Evolutionary conservation across 2,797 vertebrate genomes (phyloP).

Genomic region (Eremophila alpestris): DNA sequence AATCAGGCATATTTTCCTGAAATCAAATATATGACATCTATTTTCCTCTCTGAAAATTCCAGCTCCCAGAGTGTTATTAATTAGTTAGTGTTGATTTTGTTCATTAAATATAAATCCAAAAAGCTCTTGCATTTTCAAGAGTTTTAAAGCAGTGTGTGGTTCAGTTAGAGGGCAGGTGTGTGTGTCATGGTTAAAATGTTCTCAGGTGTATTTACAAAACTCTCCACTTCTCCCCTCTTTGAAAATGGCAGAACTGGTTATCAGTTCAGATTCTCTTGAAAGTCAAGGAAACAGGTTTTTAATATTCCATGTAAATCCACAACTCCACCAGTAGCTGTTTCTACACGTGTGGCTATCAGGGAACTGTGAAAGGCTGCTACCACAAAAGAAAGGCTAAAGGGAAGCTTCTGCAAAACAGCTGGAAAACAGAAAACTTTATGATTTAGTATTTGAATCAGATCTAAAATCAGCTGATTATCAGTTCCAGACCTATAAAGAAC

Average conservation of each 20-base stretch:
- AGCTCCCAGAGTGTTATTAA: not conserved
- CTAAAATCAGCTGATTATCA: not conserved
- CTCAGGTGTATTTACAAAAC: not conserved
- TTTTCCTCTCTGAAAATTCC: not conserved
- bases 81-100: not conserved
- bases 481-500: not conserved
- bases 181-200: not conserved
- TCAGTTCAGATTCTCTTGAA: not conserved
- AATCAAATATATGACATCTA: not conserved
- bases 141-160: not conserved
- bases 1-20: not conserved
- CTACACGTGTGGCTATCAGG: fast-evolving
- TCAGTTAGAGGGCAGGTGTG: not conserved
- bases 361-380: not conserved
- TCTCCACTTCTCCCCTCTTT: not conserved
- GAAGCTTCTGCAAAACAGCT: not conserved
- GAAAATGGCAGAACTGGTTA: not conserved
- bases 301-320: not conserved
- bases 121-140: not conserved
- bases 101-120: not conserved
- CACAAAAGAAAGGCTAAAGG: not conserved
- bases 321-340: not conserved
- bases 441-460: not conserved
- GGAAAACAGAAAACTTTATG: not conserved
- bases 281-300: not conserved